Evolutionary conservation across 2,797 vertebrate species (phyloP), one percentile per base, ranked within the genome.

Genomic region (Typhlichthys eigenmanni): DNA sequence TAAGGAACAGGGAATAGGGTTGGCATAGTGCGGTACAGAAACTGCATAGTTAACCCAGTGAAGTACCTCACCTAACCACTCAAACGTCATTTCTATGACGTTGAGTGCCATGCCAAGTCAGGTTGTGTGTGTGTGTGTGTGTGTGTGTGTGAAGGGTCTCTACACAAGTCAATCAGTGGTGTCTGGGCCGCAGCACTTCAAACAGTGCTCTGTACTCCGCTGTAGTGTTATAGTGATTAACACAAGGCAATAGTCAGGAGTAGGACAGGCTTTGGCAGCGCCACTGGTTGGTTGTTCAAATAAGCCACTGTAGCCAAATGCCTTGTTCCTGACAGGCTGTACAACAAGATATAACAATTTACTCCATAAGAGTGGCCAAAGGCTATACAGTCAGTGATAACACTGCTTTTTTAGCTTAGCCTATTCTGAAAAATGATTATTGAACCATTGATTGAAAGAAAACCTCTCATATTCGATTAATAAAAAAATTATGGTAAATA

Each of bases 141-240:
- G 24, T 47, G 24, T 50, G 34, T 43, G 48, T 66, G 59, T 71
- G 58, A 61, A 66, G 66, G 72, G 74, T 55, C 19, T 19, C 64
- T 16, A 76, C 66, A 76, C 50, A 64, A 65, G 72, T 76, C 83
- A 89, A 88, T 89, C 79, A 86, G 73, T 45, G 0, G 50, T 3
- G 74, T 80, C 72, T 72, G 58, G 75, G 60, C 54, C 61, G 13
- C 60, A 32, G 64, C 84, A 85, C 91, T 91, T 91, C 86, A 90
- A 88, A 78, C 64, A 60, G 57, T 2, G 69, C 77, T 62, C 84
- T 80, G 55, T 71, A 64, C 75, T 87, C 61, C 51, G 51, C 61
- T 70, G 70, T 1, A 64, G 79, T 84, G 80, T 85, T 83, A 78
- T 55, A 59, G 69, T 92, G 90, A 91, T 92, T 91, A 89, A 83